Percentiles rank a stretch among this genome's conserved stretches.
Evolutionary conservation across 2,888 invertebrate genomes (phyloP).

Genomic region (Hecatera dysodea): DNA sequence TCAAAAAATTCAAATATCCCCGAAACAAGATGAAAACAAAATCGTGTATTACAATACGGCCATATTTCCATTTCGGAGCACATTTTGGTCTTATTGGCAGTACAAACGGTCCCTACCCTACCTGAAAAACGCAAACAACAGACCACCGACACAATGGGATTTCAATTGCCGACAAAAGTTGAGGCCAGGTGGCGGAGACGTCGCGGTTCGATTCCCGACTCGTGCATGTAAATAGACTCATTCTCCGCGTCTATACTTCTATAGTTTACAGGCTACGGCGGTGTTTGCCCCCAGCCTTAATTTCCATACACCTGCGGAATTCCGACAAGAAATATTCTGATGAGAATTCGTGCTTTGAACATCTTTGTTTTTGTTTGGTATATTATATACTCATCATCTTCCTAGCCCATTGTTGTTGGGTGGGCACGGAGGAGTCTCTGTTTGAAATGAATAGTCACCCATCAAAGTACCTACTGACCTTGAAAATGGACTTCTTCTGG

Average conservation of each 20-base stretch:
- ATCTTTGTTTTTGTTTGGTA: constrained; percentile 14
- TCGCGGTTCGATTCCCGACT: constrained; percentile 66
- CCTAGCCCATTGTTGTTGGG: background rate
- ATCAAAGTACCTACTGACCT: background rate
- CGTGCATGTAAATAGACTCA: constrained; percentile 69
- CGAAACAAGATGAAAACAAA: constrained; percentile 57
- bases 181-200: constrained; percentile 64
- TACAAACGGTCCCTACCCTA: constrained; percentile 50
- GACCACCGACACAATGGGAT: constrained; percentile 60
- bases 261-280: constrained; percentile 11
- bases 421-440: too few relatives aligned
- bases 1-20: constrained; percentile 35
- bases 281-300: constrained; percentile 41
- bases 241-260: constrained; percentile 53
- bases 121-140: constrained; percentile 58
- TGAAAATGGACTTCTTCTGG: too few relatives aligned
- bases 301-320: constrained; percentile 61
- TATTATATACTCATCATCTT: background rate
- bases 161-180: constrained; percentile 64
- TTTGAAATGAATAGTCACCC: background rate
- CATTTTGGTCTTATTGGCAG: constrained; percentile 55
- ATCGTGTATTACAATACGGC: constrained; percentile 38
- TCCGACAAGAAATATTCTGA: constrained; percentile 43
- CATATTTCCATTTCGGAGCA: constrained; percentile 43
- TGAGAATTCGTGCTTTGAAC: constrained; percentile 9